Base-by-base conservation (phyloP, 92 coral and sea anemone genomes). In the Umimayanthus chanpuru region DNA sequence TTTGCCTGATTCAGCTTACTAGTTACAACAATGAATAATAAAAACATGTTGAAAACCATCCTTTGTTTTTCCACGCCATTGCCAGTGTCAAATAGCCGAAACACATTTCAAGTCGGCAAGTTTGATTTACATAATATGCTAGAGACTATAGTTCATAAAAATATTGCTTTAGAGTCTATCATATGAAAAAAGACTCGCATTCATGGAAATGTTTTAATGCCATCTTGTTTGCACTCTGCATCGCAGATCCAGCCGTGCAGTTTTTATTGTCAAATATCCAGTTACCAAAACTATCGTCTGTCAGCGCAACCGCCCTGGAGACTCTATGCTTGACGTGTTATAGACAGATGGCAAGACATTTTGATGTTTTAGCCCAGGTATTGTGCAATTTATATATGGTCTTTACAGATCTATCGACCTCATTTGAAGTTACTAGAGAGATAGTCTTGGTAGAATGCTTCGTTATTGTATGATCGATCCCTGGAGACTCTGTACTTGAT, bases 331-430 rank as follows among this genome's bases (percentile, higher is more conserved):
- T 91, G 72, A 82, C 98, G 6, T 97, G 99, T 79, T 88, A 90
- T 65, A 85, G 70, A 77, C 94, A 95, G 82, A 95, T 97, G 99
- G 89, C 94, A 65, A 87, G 93, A 43, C 98, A 97, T 80, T 97
- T 97, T 75, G 96, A 93, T n/a, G 93, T 97, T 28, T 88, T 97
- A 39, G 95, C 98, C 2, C 97, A 97, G 98, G 98, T 96, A 83
- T 56, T 73, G 39, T 18, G 3, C 20, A 61, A 21, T 6, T 12
- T n/a, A 36, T 16, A 23, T 16, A 30, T 82, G 6, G 18, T n/a
- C 4, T 41, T 11, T 18, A 20, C 40, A 15, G 77, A 44, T 61
- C 68, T 20, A 25, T 25, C 0, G 25, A 61, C 8, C 26, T 25
- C 68, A 61, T 61, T 61, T 61, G 20, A 23, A 20, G 68, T 20